Percentiles rank a stretch among this genome's conserved stretches.
Conservation (phyloP, 2,113 vertebrate species). For the Sardina pilchardus region DNA sequence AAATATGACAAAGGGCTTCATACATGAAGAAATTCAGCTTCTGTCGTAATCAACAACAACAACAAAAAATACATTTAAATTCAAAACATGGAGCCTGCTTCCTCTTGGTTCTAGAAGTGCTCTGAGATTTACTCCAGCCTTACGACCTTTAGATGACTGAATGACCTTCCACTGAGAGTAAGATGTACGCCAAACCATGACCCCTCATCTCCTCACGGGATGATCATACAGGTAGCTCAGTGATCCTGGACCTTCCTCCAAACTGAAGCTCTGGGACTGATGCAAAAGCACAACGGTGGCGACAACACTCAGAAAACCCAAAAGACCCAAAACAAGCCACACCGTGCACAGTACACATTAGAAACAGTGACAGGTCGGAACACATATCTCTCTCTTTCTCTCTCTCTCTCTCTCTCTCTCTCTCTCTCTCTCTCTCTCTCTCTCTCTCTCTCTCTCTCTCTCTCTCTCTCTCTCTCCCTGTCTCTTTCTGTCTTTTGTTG, state of each 20-base stretch:
- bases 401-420: not conserved
- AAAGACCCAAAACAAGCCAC: not conserved
- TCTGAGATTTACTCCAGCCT: not conserved
- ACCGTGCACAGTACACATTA: not conserved
- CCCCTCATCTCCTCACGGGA: not conserved
- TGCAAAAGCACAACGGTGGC: not conserved
- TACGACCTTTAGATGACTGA: not conserved
- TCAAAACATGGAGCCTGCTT: not conserved
- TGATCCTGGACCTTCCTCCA: not conserved
- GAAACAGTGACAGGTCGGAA: not conserved
- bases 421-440: not conserved
- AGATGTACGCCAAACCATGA: not conserved
- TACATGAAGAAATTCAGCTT: not conserved
- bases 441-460: not conserved
- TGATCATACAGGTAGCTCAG: not conserved
- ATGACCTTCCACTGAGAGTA: not conserved
- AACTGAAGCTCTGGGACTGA: not conserved
- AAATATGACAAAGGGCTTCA: constrained; percentile 7
- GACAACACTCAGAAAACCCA: not conserved
- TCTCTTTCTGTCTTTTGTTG: not conserved
- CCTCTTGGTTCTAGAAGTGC: not conserved
- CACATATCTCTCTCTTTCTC: not conserved
- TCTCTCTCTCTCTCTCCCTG: not conserved
- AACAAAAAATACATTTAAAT: not conserved
- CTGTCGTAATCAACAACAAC: not conserved